Conservation (phyloP, 2,797 vertebrate species). For the Melanotaenia trifasciata region DNA sequence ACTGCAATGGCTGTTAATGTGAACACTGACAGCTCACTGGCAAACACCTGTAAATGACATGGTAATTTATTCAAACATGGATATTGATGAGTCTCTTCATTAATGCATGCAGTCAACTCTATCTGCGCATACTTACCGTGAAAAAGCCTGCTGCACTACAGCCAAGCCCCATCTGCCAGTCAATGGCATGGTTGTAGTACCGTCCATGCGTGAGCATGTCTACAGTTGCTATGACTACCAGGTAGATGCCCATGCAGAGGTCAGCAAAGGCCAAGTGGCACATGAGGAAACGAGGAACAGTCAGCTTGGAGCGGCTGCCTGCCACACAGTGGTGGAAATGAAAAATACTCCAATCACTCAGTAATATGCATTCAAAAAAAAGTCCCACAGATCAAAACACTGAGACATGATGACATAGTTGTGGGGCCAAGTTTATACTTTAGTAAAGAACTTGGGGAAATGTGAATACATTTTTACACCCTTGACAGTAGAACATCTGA, state of each 20-base stretch:
- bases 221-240: conserved; percentile 91
- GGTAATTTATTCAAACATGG: not conserved
- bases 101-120: not conserved
- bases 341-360: not conserved
- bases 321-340: conserved; percentile 11
- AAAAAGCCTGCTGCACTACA: conserved; percentile 93
- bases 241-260: conserved; percentile 95
- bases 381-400: no score
- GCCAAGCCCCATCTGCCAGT: conserved; percentile 93
- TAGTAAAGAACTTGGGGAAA: not conserved
- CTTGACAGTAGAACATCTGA: not conserved
- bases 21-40: conserved; percentile 95
- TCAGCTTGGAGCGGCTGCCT: conserved; percentile 91
- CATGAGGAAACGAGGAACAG: conserved; percentile 96
- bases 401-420: not conserved
- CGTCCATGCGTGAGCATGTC: conserved; percentile 89
- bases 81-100: not conserved
- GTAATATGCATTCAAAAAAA: not conserved
- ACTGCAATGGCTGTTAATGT: conserved; percentile 93
- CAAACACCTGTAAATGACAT: conserved; percentile 84
- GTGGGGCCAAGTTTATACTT: not conserved
- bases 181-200: conserved; percentile 94
- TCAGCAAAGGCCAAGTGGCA: conserved; percentile 97
- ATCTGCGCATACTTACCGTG: conserved; percentile 75
- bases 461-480: not conserved